A percentile compares a stretch with the other conserved stretches of the same genome.
These are phyloP conservation scores for Drosophila acutilabella DNA, from an alignment of 2,888 invertebrate species.

Conservation along the genomic window DNA sequence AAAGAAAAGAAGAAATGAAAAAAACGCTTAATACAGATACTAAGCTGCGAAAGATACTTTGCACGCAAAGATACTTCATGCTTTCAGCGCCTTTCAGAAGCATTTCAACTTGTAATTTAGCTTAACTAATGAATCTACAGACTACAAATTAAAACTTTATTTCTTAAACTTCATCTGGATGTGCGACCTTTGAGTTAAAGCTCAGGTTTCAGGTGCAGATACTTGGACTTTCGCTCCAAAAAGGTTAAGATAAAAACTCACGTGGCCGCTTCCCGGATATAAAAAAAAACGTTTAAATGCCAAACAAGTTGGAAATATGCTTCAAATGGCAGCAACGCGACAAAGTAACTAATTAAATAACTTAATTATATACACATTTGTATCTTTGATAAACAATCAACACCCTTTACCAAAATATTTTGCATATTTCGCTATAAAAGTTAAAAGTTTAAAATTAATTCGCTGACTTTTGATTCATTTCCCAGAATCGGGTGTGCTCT, in stretches of 20 bases:
- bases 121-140: slow-evolving; percentile 39
- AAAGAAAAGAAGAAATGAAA: slow-evolving; percentile 2
- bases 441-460: slow-evolving; percentile 1
- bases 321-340: slow-evolving; percentile 4
- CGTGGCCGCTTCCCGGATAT: slow-evolving; percentile 34
- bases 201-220: slow-evolving; percentile 36
- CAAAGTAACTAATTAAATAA: slow-evolving; percentile 4
- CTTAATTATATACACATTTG: slow-evolving; percentile 10
- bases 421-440: slow-evolving; percentile 15
- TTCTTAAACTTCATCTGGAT: slow-evolving; percentile 7
- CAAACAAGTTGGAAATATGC: slow-evolving; percentile 8
- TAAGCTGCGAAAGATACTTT: slow-evolving; percentile 11
- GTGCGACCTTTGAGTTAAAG: slow-evolving; percentile 53
- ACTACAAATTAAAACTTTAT: slow-evolving; percentile 41
- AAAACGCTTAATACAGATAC: slow-evolving; percentile 46
- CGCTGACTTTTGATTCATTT: slow-evolving; percentile 10
- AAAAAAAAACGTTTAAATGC: slow-evolving; percentile 25
- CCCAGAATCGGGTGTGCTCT: slow-evolving; percentile 16
- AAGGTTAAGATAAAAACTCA: slow-evolving; percentile 58
- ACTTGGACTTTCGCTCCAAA: slow-evolving; percentile 59
- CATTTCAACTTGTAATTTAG: slow-evolving; percentile 33
- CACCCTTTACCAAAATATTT: slow-evolving; percentile 16
- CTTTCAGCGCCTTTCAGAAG: slow-evolving; percentile 33
- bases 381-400: slow-evolving; percentile 4
- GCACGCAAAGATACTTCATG: slow-evolving; percentile 4